Base-by-base conservation (phyloP, 1,140 invertebrate species). In the Dinoponera quadriceps region DNA sequence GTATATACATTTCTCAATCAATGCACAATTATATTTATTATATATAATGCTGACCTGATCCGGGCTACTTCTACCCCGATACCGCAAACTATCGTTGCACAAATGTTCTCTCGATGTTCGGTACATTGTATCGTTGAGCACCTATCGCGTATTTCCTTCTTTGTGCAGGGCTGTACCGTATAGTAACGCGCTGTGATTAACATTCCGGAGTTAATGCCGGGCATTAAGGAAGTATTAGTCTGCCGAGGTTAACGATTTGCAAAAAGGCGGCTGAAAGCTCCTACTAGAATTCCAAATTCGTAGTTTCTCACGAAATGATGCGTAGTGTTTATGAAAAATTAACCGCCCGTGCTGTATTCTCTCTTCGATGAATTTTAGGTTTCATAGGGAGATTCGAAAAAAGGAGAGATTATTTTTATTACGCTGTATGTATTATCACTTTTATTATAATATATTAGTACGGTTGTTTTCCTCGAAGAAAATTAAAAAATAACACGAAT, bases 151-250 rank as follows among this genome's bases (percentile, higher is more conserved):
- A 33, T 71, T 38, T 49, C 49, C 62, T 18, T 59, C 59, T 29
- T 48, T 66, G 60, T 33, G 13, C 44, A 49, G 5, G 33, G 16
- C 18, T 25, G 0, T 71, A 25, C 65, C 33, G 27, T 66, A 62
- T 69, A 54, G 75, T n/a, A n/a, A n/a, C n/a, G 27, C 49, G 65
- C 13, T 48, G 84, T 84, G 74, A 86, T 86, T 86, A 86, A 86
- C 84, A 59, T 85, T 62, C 84, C 83, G 33, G 44, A 66, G 84
- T 72, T 86, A 86, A 86, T 86, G 84, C 51, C 83, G 29, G 83
- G 25, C 82, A 86, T 86, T 78, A 85, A 80, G 83, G 74, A 80
- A 85, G 66, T 80, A 80, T 85, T 85, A 72, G 57, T 55, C 29
- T 51, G 83, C 18, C 69, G 57, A 66, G 72, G 59, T 85, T 85